Base-by-base conservation (phyloP, 2,113 vertebrate species). In the Bagarius yarrelli region DNA sequence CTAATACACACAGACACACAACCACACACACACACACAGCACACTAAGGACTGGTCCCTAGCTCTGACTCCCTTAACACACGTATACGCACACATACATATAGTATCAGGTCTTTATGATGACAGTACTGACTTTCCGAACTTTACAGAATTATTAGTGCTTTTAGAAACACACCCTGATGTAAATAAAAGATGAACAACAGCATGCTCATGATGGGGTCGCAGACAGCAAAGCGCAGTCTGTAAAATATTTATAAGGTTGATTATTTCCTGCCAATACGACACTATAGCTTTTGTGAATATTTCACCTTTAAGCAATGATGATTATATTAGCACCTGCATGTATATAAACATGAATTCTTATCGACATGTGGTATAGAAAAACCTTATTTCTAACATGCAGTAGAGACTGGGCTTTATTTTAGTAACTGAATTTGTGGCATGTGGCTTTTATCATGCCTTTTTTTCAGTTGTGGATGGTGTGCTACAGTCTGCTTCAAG, bases 131-230 rank as follows among this genome's bases (percentile, higher is more conserved):
- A 32, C 57, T 64, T 63, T 56, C 52, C 52, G 40, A 60, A 55
- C 32, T 40, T 61, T 64, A 70, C 57, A 71, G 78, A 81, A 34
- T 36, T 57, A 57, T 56, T 47, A 50, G 47, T 52, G 47, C 83
- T 70, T 87, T 75, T 66, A n/a, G 53, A 81, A 85, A 87, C 87
- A 88, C 80, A 85, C 86, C 88, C 87, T 70, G 81, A 85, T 86
- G 87, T 91, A 90, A 91, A 93, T 92, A 92, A 93, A 91, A 90
- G 87, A 92, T 92, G 89, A 85, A 80, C 61, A 81, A 85, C 83
- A 83, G 88, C 76, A 80, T 81, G 86, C 74, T 87, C 82, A 87
- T 88, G 89, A 89, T 87, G 89, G 86, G 86, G 72, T 40, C 86
- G 80, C 84, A 87, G 87, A 88, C 71, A 4, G 71, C 73, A 82